These are phyloP conservation scores for Araneus ventricosus DNA, from an alignment of 1,140 invertebrate genomes.

Conservation along the genomic window DNA sequence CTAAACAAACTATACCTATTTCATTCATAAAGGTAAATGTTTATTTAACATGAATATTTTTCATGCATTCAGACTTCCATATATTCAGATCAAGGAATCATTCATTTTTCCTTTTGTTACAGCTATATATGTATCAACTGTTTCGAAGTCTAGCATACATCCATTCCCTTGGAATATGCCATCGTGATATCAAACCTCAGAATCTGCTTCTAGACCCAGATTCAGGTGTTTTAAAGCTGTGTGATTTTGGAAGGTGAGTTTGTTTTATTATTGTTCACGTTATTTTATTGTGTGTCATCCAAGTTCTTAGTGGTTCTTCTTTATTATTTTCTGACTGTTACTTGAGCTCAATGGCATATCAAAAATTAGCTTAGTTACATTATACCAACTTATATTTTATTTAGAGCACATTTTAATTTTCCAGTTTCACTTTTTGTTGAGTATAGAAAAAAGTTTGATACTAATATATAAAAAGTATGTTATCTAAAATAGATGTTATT, in stretches of 20 bases:
- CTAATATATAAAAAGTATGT: too few species aligned
- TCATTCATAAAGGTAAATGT: conserved; percentile 96
- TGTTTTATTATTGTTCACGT: not conserved
- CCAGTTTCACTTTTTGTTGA: too few species aligned
- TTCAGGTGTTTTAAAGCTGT: conserved; percentile 97
- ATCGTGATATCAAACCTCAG: conserved; percentile 99
- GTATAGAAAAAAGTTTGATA: too few species aligned
- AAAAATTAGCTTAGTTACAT: too few species aligned
- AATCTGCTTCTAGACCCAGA: conserved; percentile 98
- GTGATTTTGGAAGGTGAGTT: conserved; percentile 94
- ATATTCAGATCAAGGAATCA: not conserved
- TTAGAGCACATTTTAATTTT: too few species aligned
- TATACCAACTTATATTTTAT: too few species aligned
- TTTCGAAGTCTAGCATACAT: conserved; percentile 99
- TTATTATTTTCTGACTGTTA: too few species aligned
- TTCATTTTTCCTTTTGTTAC: conserved; percentile 75
- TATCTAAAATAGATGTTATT: too few species aligned
- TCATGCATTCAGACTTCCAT: not conserved
- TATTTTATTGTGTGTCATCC: too few species aligned
- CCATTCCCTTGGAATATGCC: conserved; percentile 98
- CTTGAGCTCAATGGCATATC: too few species aligned
- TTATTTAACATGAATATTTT: not conserved
- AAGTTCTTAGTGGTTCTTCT: too few species aligned
- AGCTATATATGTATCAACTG: conserved; percentile 99
- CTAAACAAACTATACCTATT: conserved; percentile 99